phyloP scores from a whole-genome alignment of 2,113 vertebrate genomes.

The Lates calcarifer region DNA sequence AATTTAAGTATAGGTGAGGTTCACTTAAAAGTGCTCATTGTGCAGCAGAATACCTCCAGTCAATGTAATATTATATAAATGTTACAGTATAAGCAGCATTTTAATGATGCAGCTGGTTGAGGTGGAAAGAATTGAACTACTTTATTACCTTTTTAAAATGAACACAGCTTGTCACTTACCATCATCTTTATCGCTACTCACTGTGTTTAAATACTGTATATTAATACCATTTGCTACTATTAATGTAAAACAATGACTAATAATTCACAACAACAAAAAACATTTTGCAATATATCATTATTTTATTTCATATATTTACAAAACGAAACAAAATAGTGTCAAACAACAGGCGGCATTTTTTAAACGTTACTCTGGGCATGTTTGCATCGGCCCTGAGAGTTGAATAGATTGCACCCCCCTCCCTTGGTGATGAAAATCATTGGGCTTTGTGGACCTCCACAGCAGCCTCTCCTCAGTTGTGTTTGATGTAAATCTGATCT shows the following conservation, averaged over 20 bases:
- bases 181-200: no score
- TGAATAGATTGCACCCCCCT: conserved; percentile 27
- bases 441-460: conserved; percentile 2
- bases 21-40: no score
- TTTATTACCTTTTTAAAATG: no score
- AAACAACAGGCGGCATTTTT: conserved; percentile 35
- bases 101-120: no score
- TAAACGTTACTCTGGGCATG: conserved; percentile 9
- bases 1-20: no score
- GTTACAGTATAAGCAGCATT: no score
- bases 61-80: no score
- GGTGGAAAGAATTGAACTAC: no score
- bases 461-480: conserved; percentile 30
- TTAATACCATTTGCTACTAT: neutral
- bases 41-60: no score
- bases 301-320: conserved; percentile 73
- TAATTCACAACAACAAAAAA: conserved; percentile 20
- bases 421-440: conserved; percentile 11
- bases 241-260: neutral
- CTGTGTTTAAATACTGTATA: no score
- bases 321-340: conserved; percentile 43
- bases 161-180: no score
- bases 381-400: conserved; percentile 50
- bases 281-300: conserved; percentile 28
- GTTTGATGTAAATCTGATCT: conserved; percentile 34